These are phyloP conservation scores for Cossypha polioptera DNA, from an alignment of 2,797 vertebrate species.

Conservation along the genomic window DNA sequence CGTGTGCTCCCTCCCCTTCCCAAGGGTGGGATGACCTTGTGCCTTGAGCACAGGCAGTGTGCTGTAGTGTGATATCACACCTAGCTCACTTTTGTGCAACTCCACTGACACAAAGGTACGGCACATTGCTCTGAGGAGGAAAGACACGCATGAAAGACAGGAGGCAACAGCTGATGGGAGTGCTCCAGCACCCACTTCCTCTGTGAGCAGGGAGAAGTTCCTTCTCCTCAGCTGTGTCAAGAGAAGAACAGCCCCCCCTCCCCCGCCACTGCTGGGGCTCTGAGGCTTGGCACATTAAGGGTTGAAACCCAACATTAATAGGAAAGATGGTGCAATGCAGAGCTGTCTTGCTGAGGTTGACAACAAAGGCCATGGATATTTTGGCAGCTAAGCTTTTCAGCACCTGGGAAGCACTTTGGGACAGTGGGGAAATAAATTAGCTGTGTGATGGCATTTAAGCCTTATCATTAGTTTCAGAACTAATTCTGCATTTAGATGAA, in stretches of 20 bases:
- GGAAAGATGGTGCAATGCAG: not conserved
- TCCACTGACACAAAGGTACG: not conserved
- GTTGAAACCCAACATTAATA: not conserved
- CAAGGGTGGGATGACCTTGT: constrained; percentile 1
- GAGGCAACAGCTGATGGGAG: not conserved
- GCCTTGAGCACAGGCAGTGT: not conserved
- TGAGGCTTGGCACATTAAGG: not conserved
- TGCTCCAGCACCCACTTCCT: not conserved
- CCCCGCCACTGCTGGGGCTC: not conserved
- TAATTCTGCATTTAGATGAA: constrained; percentile 56
- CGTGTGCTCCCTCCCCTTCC: not conserved
- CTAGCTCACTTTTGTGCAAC: not conserved
- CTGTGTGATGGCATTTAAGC: constrained; percentile 12
- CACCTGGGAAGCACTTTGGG: constrained; percentile 33
- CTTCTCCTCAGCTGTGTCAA: not conserved
- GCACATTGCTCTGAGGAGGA: not conserved
- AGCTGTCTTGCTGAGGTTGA: not conserved
- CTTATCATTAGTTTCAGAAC: constrained; percentile 49
- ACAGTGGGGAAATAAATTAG: constrained; percentile 13
- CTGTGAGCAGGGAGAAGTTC: not conserved
- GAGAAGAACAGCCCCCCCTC: not conserved
- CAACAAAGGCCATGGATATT: constrained; percentile 4
- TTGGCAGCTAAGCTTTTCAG: constrained; percentile 31
- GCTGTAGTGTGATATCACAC: not conserved
- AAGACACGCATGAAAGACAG: not conserved